Evolutionary conservation across 35 echinoderm and acorn worm genomes (phyloP).

Genomic region (Amphiura filiformis): DNA sequence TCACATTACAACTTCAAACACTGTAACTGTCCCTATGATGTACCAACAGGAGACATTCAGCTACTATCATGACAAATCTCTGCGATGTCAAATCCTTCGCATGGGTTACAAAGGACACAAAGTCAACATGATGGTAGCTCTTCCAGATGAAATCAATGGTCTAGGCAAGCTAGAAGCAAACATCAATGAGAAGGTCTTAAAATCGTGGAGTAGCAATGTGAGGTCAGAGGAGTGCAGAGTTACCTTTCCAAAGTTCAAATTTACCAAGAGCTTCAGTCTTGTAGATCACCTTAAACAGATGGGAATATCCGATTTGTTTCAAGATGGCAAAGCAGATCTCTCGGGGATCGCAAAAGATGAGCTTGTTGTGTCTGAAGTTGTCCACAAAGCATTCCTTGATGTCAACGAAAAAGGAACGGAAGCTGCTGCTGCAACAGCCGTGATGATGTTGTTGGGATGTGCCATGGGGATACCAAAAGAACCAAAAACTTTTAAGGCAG

Average conservation of each 20-base stretch:
- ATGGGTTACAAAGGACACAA: conserved; percentile 52
- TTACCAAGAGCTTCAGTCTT: conserved; percentile 33
- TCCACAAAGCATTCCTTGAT: conserved; percentile 75
- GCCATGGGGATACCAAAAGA: not conserved
- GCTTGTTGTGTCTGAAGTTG: conserved; percentile 51
- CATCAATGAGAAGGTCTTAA: conserved; percentile 24
- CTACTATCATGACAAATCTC: conserved; percentile 28
- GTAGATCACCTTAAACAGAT: conserved; percentile 26
- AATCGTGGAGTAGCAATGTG: conserved; percentile 29
- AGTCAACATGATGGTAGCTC: conserved; percentile 44
- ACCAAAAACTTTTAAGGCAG: conserved; percentile 37
- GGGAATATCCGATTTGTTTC: conserved; percentile 68
- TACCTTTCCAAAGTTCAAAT: conserved; percentile 59
- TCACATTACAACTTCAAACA: conserved; percentile 12
- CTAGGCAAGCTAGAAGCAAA: conserved; percentile 45
- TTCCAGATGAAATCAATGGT: conserved; percentile 54
- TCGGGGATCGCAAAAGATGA: conserved; percentile 44
- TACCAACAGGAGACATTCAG: conserved; percentile 45
- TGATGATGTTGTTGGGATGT: not conserved
- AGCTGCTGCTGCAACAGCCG: conserved; percentile 66
- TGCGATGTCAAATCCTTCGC: conserved; percentile 57
- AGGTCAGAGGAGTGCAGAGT: conserved; percentile 37
- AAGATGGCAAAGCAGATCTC: conserved; percentile 40
- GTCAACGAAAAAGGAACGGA: conserved; percentile 70
- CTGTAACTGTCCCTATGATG: conserved; percentile 53